Conservation (phyloP, 1,140 invertebrate genomes). For the Orius insidiosus region DNA sequence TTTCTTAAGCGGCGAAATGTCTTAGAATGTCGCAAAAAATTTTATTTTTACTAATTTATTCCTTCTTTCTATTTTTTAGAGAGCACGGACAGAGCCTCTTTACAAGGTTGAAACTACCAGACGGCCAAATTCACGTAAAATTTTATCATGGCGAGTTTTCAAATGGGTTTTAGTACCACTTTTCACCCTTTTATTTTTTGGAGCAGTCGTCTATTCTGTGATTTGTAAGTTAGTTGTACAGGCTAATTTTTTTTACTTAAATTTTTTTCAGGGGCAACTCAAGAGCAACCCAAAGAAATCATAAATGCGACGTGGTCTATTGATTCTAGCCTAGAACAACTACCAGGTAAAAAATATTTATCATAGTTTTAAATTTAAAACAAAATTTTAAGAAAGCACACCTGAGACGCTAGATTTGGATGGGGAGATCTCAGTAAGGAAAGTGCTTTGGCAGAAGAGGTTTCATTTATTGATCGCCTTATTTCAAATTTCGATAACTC, state of each 20-base stretch:
- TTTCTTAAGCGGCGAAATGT: too few relatives aligned
- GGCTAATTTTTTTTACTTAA: not conserved
- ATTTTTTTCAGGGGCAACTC: constrained; percentile 4
- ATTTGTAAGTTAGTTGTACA: constrained; percentile 12
- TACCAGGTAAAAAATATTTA: too few relatives aligned
- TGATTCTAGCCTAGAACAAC: too few relatives aligned
- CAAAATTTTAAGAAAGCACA: too few relatives aligned
- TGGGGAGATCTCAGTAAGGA: not conserved
- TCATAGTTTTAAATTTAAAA: too few relatives aligned
- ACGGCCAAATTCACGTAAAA: not conserved
- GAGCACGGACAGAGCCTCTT: constrained; percentile 4
- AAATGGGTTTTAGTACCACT: constrained; percentile 16
- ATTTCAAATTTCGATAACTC: not conserved
- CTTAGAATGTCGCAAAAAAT: too few relatives aligned
- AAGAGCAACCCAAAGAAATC: constrained; percentile 7
- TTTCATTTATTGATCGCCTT: constrained; percentile 3
- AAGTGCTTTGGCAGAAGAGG: constrained; percentile 4
- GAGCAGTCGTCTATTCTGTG: constrained; percentile 13
- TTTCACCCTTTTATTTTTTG: constrained; percentile 13
- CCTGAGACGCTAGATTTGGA: too few relatives aligned
- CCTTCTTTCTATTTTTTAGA: constrained; percentile 13
- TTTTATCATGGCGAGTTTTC: constrained; percentile 16
- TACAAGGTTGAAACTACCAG: constrained; percentile 14
- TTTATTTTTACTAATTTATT: too few relatives aligned
- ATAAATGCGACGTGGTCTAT: not conserved